Base-by-base conservation (phyloP, 2,113 vertebrate species). In the Cinclus cinclus region DNA sequence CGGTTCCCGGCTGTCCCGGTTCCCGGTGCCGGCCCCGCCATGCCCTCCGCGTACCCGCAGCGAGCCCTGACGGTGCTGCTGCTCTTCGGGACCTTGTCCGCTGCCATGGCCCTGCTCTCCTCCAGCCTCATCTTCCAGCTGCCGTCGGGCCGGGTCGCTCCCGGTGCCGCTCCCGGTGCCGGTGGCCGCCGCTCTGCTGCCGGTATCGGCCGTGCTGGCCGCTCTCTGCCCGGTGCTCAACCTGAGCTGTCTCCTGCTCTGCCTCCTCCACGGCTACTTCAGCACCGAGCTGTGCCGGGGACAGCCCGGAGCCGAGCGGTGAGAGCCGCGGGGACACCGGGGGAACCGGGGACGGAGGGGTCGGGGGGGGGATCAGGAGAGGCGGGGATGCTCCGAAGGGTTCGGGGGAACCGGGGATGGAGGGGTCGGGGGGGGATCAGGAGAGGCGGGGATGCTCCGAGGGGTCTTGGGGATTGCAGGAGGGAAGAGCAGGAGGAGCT, bases 51-150 rank as follows among this genome's bases (percentile, higher is more conserved):
- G 24, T 98, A 98, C 98, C 98, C 98, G 79, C 96, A 98, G 87
- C 96, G 98, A 25, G 98, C 98, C 42, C 97, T 99, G 47, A 91
- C 98, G 42, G 98, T 98, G 4, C 94, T 99, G 89, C 90, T 98
- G 60, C 92, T 99, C 18, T 97, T 99, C 87, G 99, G 98, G 22
- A 90, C 98, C 21, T 76, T 98, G 41, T 98, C 99, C 18, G 98
- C 98, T 5, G 96, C 99, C 91, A 98, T 99, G 98, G 98, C 98
- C 5, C 97, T 98, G 20, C 96, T 99, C 81, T 98, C 98, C 60
- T 98, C 98, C 78, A 97, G 98, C 94, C 96, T 99, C 94, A 98
- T 99, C 90, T 98, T 98, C 94, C 99, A 99, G 97, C 97, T 99
- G 27, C 98, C 98, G 89, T 92, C 97, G 11, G 98, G 97, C 14